phyloP scores from a whole-genome alignment of 2,113 vertebrate species.

The Chascanopsetta lugubris region DNA sequence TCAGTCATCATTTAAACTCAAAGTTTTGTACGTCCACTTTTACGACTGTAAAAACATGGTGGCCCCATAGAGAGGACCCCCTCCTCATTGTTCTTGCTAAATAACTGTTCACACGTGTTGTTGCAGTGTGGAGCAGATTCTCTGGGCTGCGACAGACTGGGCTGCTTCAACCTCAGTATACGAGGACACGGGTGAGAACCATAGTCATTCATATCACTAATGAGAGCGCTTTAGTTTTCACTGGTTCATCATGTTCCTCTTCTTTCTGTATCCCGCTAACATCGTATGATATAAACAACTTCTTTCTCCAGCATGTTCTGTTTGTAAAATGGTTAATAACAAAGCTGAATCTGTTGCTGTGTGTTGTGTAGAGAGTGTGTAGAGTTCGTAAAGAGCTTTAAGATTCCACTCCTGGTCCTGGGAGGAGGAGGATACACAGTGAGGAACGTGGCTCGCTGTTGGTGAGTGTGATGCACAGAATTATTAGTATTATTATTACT shows the following conservation, averaged over 20 bases:
- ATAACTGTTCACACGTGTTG: background rate
- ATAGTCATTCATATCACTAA: too few relatives aligned
- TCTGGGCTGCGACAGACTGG: conserved; percentile 93
- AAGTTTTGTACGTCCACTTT: too few relatives aligned
- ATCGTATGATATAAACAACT: background rate
- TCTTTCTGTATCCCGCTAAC: background rate
- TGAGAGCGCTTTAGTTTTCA: too few relatives aligned
- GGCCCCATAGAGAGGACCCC: too few relatives aligned
- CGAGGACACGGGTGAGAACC: conserved; percentile 97
- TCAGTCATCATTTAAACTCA: too few relatives aligned
- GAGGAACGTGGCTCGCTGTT: conserved; percentile 96
- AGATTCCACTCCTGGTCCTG: conserved; percentile 94
- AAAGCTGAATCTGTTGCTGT: background rate
- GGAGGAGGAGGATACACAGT: conserved; percentile 98
- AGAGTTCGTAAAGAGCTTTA: conserved; percentile 98
- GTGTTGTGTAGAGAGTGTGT: conserved; percentile 89
- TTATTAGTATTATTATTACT: too few relatives aligned
- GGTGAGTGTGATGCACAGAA: conserved; percentile 76
- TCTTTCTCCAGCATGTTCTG: background rate
- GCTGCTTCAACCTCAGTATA: conserved; percentile 99
- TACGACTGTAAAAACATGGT: too few relatives aligned
- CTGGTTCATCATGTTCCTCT: background rate
- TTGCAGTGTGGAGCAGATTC: conserved; percentile 96
- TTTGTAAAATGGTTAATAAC: too few relatives aligned
- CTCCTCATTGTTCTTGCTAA: too few relatives aligned